These are phyloP conservation scores for Noctua pronuba DNA, from an alignment of 2,888 invertebrate species.

Conservation along the genomic window DNA sequence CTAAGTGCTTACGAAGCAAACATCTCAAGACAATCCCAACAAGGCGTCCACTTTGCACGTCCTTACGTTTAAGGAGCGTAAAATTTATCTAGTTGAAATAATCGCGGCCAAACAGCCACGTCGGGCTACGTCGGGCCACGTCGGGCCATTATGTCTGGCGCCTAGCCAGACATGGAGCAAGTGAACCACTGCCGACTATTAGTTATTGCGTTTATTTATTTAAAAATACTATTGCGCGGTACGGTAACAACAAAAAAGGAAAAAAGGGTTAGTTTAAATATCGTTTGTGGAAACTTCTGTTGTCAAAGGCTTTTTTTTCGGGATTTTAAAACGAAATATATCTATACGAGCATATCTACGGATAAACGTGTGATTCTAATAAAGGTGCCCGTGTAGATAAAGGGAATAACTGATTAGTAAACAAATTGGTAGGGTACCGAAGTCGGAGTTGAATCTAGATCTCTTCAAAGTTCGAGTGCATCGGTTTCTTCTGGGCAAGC, in stretches of 20 bases:
- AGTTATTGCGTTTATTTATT: conserved; percentile 69
- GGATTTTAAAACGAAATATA: neutral
- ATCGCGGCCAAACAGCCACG: conserved; percentile 80
- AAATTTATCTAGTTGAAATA: conserved; percentile 87
- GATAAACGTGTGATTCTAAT: neutral
- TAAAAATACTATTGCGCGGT: conserved; percentile 61
- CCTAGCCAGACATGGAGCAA: conserved; percentile 77
- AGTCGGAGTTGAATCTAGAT: neutral
- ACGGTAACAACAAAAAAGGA: conserved; percentile 30
- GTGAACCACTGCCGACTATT: conserved; percentile 71
- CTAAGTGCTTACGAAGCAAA: conserved; percentile 41
- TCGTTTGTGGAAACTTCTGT: conserved; percentile 25
- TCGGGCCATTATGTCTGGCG: conserved; percentile 82
- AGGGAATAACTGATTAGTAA: neutral
- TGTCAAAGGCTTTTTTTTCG: conserved; percentile 1
- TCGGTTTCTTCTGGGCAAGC: too few relatives aligned
- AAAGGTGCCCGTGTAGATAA: neutral
- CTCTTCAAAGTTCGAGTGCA: too few relatives aligned
- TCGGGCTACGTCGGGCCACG: conserved; percentile 76
- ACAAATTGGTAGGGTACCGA: neutral
- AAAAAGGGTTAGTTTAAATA: conserved; percentile 24
- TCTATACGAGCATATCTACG: neutral
- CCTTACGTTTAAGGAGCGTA: conserved; percentile 83
- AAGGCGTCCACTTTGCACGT: conserved; percentile 77
- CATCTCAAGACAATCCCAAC: conserved; percentile 59